Evolutionary conservation across 2,888 invertebrate species (phyloP), one percentile per base, ranked within the genome.

Genomic region (Drosophila mayaguana): DNA sequence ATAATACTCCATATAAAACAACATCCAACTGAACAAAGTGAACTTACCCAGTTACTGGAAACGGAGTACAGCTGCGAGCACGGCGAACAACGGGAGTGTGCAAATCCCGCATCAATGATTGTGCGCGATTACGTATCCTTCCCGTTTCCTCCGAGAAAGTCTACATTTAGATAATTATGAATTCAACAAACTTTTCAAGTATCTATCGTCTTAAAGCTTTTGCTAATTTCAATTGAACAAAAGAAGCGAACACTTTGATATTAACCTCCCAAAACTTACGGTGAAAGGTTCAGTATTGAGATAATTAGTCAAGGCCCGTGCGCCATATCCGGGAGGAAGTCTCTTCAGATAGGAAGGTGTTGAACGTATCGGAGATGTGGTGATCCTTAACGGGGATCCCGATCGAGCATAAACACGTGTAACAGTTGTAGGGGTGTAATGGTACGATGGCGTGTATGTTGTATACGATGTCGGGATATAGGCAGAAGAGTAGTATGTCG

Each of bases 81-180:
- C 96, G 95, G 61, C 96, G 95, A 62, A 96, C 95, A 66, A 97
- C 95, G 72, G 96, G 96, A 48, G 96, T 94, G 91, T 97, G 96
- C 80, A 97, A 95, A 83, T 96, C 95, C 84, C 95, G 95, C 81
- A 97, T 94, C 62, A 97, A 94, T 63, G 96, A 94, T 83, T 96
- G 95, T 54, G 97, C 96, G 90, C 96, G 95, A 59, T 96, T 96
- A 82, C 97, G 95, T 91, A 97, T 97, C 87, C 95, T 95, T 91
- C 96, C 95, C 78, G 96, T 96, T 93, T 97, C 97, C 92, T 96
- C 96, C 92, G 96, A 96, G 93, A 97, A 97, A 83, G 95, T 94
- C 97, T 97, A 94, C 20, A 43, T 59, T 40, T 46, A 43, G 25
- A 25, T 34, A 18, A 18, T 32, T 50, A 12, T n/a, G n/a, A 53